These are phyloP conservation scores for Melieria crassipennis DNA, from an alignment of 2,888 invertebrate genomes.

Conservation along the genomic window DNA sequence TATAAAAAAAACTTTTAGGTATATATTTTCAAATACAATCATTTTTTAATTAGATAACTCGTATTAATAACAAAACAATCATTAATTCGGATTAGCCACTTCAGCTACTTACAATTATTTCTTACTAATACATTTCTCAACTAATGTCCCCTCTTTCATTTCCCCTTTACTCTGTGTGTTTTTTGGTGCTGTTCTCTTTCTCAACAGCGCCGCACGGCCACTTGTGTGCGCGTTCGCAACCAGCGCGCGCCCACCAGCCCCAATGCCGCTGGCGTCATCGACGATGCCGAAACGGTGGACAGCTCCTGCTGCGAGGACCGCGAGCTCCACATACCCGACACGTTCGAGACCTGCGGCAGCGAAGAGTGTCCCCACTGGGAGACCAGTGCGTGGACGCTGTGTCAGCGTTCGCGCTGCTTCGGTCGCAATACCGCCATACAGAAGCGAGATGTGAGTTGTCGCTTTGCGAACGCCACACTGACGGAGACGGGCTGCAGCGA, in stretches of 20 bases:
- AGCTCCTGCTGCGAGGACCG: slow-evolving; percentile 77
- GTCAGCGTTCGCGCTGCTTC: slow-evolving; percentile 79
- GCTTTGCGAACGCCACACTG: slow-evolving; percentile 65
- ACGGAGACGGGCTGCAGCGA: slow-evolving; percentile 71
- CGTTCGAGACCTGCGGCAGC: slow-evolving; percentile 73
- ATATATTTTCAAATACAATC: neutral
- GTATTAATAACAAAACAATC: neutral
- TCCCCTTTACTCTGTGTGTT: neutral
- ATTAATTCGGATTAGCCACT: neutral
- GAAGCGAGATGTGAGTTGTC: slow-evolving; percentile 70
- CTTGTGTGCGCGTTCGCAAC: slow-evolving; percentile 51
- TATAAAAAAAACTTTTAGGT: too few relatives aligned
- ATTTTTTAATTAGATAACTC: neutral
- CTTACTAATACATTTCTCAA: slow-evolving; percentile 6
- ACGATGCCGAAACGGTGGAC: slow-evolving; percentile 68
- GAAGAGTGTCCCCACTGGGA: slow-evolving; percentile 80
- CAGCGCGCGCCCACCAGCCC: slow-evolving; percentile 20
- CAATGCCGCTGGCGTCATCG: slow-evolving; percentile 8
- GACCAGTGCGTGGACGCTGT: slow-evolving; percentile 76
- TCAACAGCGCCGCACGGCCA: slow-evolving; percentile 57
- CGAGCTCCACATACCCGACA: slow-evolving; percentile 73
- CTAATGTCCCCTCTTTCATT: slow-evolving; percentile 13
- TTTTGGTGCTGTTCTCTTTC: slow-evolving; percentile 14
- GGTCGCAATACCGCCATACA: slow-evolving; percentile 81
- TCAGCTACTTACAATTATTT: neutral